These are phyloP conservation scores for Sarcophaga variegata DNA, from an alignment of 2,888 invertebrate genomes.

Conservation along the genomic window DNA sequence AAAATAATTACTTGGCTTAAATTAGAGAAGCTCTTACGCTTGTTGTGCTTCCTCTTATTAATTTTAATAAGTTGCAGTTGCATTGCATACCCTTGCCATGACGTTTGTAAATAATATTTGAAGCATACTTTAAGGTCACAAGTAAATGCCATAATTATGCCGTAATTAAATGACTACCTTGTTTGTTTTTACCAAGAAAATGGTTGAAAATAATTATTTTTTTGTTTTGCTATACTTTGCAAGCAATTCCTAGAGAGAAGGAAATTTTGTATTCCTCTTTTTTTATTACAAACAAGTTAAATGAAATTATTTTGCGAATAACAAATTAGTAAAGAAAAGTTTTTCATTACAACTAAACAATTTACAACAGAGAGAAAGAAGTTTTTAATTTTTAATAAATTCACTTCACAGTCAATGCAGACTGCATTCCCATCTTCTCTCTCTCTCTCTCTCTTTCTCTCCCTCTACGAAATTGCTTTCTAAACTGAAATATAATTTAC, in stretches of 20 bases:
- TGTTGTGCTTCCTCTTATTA: not conserved
- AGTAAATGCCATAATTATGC: slow-evolving; percentile 11
- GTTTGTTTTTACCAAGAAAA: not conserved
- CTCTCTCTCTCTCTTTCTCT: not conserved
- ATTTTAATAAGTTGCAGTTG: not conserved
- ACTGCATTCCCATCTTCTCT: not conserved
- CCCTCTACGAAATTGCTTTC: not conserved
- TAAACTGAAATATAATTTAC: not conserved
- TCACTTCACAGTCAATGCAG: not conserved
- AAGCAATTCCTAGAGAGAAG: not conserved
- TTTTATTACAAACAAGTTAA: not conserved
- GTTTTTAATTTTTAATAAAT: slow-evolving; percentile 43
- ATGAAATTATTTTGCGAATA: slow-evolving; percentile 6
- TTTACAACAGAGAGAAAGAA: slow-evolving; percentile 12
- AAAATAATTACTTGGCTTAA: not conserved
- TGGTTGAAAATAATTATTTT: not conserved
- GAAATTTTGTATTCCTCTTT: not conserved
- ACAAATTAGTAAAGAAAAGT: slow-evolving; percentile 31
- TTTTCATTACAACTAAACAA: slow-evolving; percentile 52
- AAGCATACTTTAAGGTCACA: slow-evolving; percentile 11
- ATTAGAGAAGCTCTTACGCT: not conserved
- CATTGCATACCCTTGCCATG: not conserved
- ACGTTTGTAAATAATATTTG: slow-evolving; percentile 1
- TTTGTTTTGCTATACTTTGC: not conserved
- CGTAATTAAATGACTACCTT: not conserved